Conservation (phyloP, 1,140 invertebrate genomes). For the Eupristina koningsbergeri region DNA sequence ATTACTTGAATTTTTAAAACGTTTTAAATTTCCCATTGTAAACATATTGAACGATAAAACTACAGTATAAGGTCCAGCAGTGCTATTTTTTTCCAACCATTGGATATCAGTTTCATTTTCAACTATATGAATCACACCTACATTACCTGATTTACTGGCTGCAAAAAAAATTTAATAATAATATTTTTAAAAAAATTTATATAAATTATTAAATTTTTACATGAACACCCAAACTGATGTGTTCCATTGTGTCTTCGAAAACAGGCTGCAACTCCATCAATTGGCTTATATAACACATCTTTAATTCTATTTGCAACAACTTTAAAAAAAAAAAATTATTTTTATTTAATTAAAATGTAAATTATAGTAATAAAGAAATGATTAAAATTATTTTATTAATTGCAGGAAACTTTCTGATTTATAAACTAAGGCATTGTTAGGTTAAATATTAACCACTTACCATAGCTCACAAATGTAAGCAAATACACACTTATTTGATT, state of each 20-base stretch:
- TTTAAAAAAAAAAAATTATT: slow-evolving; percentile 54
- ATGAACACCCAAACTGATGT: slow-evolving; percentile 92
- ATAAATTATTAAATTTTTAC: slow-evolving; percentile 74
- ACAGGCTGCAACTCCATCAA: slow-evolving; percentile 83
- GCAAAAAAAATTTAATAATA: slow-evolving; percentile 54
- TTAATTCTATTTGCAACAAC: slow-evolving; percentile 76
- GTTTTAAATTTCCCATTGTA: slow-evolving; percentile 72
- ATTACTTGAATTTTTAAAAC: slow-evolving; percentile 73
- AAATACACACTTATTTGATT: slow-evolving; percentile 32
- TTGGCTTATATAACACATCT: slow-evolving; percentile 86
- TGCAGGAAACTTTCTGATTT: slow-evolving; percentile 3
- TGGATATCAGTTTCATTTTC: slow-evolving; percentile 77
- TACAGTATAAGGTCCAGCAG: slow-evolving; percentile 81
- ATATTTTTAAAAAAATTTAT: neutral
- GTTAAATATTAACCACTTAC: slow-evolving; percentile 33
- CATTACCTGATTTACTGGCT: slow-evolving; percentile 82
- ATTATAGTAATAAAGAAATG: neutral
- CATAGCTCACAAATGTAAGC: slow-evolving; percentile 31
- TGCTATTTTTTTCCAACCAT: slow-evolving; percentile 81
- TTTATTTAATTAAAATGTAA: neutral
- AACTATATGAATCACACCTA: slow-evolving; percentile 88
- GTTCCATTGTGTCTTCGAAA: slow-evolving; percentile 92
- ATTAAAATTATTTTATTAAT: neutral
- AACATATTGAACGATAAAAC: slow-evolving; percentile 78
- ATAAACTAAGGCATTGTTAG: neutral